Evolutionary conservation across 2,888 invertebrate species (phyloP).

Genomic region (Trichacis sp.): DNA sequence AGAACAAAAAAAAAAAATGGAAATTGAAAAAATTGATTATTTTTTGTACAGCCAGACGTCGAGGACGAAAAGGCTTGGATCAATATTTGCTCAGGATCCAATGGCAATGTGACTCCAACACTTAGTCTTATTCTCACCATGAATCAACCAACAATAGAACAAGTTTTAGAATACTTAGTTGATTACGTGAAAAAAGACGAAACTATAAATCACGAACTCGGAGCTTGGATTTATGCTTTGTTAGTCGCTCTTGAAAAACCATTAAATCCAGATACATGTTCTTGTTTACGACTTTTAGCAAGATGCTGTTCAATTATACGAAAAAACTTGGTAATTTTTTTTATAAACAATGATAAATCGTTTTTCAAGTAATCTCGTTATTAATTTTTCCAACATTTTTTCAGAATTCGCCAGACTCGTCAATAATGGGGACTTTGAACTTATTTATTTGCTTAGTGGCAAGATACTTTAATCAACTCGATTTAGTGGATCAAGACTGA

Average conservation of each 20-base stretch:
- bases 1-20: too few species aligned
- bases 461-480: constrained; percentile 80
- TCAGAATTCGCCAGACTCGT: constrained; percentile 40
- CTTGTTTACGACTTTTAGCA: constrained; percentile 75
- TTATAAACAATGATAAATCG: neutral
- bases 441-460: constrained; percentile 82
- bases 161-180: constrained; percentile 70
- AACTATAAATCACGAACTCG: constrained; percentile 70
- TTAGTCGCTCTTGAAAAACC: constrained; percentile 77
- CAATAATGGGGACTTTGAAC: constrained; percentile 73
- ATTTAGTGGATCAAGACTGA: constrained; percentile 74
- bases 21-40: neutral
- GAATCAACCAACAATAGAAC: constrained; percentile 69
- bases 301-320: constrained; percentile 74
- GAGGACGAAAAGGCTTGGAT: constrained; percentile 70
- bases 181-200: constrained; percentile 68
- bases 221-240: constrained; percentile 80
- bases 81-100: constrained; percentile 65
- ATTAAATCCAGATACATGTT: constrained; percentile 76
- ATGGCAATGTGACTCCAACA: constrained; percentile 46
- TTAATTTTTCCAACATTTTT: constrained; percentile 34
- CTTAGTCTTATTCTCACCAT: constrained; percentile 66
- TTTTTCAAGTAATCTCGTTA: too few species aligned
- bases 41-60: constrained; percentile 62
- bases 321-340: constrained; percentile 55